A percentile compares a stretch with the other conserved stretches of the same genome.
phyloP scores from a whole-genome alignment of 2,113 vertebrate genomes.

The Fulmarus glacialis region DNA sequence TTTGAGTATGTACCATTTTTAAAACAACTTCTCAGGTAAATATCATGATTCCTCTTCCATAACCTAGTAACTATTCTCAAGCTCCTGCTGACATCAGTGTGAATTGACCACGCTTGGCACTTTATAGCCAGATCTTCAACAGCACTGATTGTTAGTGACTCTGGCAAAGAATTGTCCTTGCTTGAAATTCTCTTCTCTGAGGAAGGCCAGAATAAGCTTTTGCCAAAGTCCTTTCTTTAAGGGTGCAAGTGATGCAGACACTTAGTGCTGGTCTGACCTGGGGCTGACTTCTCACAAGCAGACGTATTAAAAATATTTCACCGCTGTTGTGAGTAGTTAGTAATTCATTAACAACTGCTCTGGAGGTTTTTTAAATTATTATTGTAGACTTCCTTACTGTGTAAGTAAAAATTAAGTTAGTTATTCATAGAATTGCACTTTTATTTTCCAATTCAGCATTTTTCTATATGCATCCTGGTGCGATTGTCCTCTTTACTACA shows the following conservation, averaged over 20 bases:
- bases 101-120: accelerated
- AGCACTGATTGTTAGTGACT: not conserved
- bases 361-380: not conserved
- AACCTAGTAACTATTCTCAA: not conserved
- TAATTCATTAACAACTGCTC: not conserved
- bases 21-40: not conserved
- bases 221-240: not conserved
- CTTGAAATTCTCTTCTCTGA: not conserved
- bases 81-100: not conserved
- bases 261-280: not conserved
- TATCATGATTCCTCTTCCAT: not conserved
- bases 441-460: not conserved
- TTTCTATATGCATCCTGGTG: not conserved
- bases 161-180: not conserved
- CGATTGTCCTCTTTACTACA: not conserved
- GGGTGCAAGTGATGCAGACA: not conserved
- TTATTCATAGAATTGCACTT: not conserved
- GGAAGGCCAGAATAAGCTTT: not conserved
- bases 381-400: not conserved
- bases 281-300: not conserved
- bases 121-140: not conserved
- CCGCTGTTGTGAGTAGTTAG: not conserved
- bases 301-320: not conserved
- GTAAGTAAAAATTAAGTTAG: not conserved
- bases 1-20: not conserved